Percentiles rank a stretch among this genome's conserved stretches.
Conservation (phyloP, 2,888 invertebrate genomes). For the Ethmia dodecea region DNA sequence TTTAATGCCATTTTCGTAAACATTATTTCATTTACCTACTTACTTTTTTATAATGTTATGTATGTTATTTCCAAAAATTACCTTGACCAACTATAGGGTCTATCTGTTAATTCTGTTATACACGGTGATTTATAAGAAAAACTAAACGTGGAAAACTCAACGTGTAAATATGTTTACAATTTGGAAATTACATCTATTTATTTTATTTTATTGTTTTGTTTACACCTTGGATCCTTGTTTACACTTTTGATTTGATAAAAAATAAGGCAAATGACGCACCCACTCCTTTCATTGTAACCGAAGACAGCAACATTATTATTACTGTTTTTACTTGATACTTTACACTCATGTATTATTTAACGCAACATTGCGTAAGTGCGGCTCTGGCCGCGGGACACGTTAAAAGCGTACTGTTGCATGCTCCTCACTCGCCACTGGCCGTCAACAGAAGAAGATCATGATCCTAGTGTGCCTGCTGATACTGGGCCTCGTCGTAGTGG, state of each 20-base stretch:
- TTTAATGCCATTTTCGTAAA: slow-evolving; percentile 55
- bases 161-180: slow-evolving; percentile 71
- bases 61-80: too few relatives aligned
- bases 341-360: slow-evolving; percentile 19
- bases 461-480: slow-evolving; percentile 93
- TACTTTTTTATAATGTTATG: slow-evolving; percentile 29
- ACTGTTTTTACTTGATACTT: slow-evolving; percentile 7
- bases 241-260: too few relatives aligned
- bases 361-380: slow-evolving; percentile 25
- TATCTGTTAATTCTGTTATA: too few relatives aligned
- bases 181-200: slow-evolving; percentile 72
- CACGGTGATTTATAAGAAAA: too few relatives aligned
- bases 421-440: slow-evolving; percentile 36
- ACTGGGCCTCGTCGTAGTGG: slow-evolving; percentile 87
- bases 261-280: slow-evolving; percentile 69
- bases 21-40: slow-evolving; percentile 3
- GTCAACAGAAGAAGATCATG: slow-evolving; percentile 92
- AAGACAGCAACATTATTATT: slow-evolving; percentile 16
- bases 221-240: slow-evolving; percentile 20
- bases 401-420: slow-evolving; percentile 72
- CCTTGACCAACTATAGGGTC: too few relatives aligned
- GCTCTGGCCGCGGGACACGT: slow-evolving; percentile 37
- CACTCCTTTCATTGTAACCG: slow-evolving; percentile 23
- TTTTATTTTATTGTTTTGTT: slow-evolving; percentile 57
- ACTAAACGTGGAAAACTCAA: slow-evolving; percentile 47